Evolutionary conservation across 2,888 invertebrate genomes (phyloP), one percentile per base, ranked within the genome.

Genomic region (Sminthurides aquaticus): DNA sequence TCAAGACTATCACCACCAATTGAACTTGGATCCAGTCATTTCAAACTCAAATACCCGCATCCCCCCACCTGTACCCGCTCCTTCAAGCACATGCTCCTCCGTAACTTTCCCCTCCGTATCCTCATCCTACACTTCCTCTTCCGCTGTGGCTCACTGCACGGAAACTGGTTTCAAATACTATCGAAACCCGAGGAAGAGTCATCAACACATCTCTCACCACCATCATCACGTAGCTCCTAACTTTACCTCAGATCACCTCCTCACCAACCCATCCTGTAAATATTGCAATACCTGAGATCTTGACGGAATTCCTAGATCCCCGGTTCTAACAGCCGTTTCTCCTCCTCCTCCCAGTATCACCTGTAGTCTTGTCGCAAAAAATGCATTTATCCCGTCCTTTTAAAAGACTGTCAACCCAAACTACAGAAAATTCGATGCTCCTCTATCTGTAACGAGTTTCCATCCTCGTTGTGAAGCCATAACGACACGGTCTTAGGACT

Each of bases 61-160:
- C 29, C 62, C 48, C 15, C n/a, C n/a, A n/a, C 59, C 59, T 3
- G 64, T 64, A 34, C 64, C 64, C 2, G 55, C 64, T 55, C 64
- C 64, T 5, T 59, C 59, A 29, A 58, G 64, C 54, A 55, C 52
- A 43, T 52, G 52, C 52, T 52, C 52, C 15, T 52, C 52, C 8
- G 22, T 15, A n/a, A 52, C n/a, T 8, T 52, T 52, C 8, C 49
- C 64, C 25, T 64, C 57, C 25, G 52, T 52, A 25, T 62, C 63
- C 20, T 52, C 52, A 20, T 15, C 52, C 5, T 20, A 52, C 5
- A 20, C 52, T 22, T 52, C 52, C 52, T 15, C 20, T 22, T 52
- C 52, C 52, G 18, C 15, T 18, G 11, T 15, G 5, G 52, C 52
- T 18, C 20, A 52, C 5, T 52, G 52, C 20, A 52, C 52, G 20